Evolutionary conservation across 2,888 invertebrate genomes (phyloP).

Genomic region (Ecdyonurus torrentis): DNA sequence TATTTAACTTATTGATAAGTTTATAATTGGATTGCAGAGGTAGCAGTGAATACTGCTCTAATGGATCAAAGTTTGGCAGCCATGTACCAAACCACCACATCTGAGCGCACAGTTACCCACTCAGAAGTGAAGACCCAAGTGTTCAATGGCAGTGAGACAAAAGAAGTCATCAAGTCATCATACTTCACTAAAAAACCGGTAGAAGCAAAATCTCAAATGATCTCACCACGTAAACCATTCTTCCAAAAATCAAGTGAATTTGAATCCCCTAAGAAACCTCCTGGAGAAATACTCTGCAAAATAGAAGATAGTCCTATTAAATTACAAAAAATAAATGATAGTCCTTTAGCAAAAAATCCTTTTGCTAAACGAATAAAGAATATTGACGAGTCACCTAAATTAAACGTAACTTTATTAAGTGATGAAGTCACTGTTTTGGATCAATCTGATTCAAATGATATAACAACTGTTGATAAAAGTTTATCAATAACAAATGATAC

Average conservation of each 20-base stretch:
- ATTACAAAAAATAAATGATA: not conserved
- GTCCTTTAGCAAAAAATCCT: not conserved
- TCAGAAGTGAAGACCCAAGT: not conserved
- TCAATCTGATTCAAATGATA: not conserved
- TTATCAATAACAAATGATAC: too few species aligned
- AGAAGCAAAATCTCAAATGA: not conserved
- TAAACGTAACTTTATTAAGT: not conserved
- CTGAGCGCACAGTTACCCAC: not conserved
- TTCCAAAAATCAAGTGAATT: not conserved
- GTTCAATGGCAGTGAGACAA: not conserved
- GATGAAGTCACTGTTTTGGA: not conserved
- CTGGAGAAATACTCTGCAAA: not conserved
- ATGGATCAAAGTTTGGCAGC: not conserved
- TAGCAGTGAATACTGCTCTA: not conserved
- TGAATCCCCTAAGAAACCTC: not conserved
- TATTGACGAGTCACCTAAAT: not conserved
- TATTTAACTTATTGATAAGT: not conserved
- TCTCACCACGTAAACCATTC: not conserved
- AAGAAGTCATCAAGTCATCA: not conserved
- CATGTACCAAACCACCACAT: not conserved
- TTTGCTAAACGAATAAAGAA: not conserved
- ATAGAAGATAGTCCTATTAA: not conserved
- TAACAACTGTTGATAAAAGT: not conserved
- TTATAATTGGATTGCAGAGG: not conserved
- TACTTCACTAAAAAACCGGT: not conserved